A percentile compares a stretch with the other conserved stretches of the same genome.
phyloP scores from a whole-genome alignment of 2,797 vertebrate genomes.

The Crax fasciolata region DNA sequence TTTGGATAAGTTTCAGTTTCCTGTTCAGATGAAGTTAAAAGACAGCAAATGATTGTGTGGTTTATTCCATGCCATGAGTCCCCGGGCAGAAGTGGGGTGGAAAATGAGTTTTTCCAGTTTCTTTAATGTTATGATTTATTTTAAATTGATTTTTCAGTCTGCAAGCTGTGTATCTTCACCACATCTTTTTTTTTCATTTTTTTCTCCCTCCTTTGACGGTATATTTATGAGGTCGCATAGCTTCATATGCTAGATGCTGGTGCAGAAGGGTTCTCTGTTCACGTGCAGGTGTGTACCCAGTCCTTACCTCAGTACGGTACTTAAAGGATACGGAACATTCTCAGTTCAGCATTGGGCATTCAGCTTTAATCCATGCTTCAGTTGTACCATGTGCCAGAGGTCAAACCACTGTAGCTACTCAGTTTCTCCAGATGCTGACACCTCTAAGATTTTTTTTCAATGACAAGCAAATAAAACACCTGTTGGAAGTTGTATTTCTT shows the following conservation, averaged over 20 bases:
- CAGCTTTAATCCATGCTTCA: not conserved
- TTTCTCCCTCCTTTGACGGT: not conserved
- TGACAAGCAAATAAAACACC: not conserved
- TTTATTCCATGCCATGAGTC: not conserved
- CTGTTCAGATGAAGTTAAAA: not conserved
- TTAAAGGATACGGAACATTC: not conserved
- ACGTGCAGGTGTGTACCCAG: not conserved
- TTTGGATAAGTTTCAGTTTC: not conserved
- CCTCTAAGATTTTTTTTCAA: not conserved
- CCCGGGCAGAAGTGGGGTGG: not conserved
- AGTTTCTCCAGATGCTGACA: not conserved
- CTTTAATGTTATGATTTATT: not conserved
- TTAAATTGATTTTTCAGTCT: not conserved
- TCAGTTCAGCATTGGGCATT: not conserved
- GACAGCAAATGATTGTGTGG: not conserved
- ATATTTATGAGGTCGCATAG: not conserved
- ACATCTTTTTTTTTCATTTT: not conserved
- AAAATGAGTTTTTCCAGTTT: not conserved
- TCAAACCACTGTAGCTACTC: not conserved
- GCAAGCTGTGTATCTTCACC: not conserved
- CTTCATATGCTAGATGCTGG: not conserved
- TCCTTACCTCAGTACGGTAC: not conserved
- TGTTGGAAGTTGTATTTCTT: constrained; percentile 18
- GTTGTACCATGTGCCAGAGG: not conserved
- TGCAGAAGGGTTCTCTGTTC: not conserved